Base-by-base conservation (phyloP, 2,113 vertebrate genomes). In the Dryoscopus gambensis region DNA sequence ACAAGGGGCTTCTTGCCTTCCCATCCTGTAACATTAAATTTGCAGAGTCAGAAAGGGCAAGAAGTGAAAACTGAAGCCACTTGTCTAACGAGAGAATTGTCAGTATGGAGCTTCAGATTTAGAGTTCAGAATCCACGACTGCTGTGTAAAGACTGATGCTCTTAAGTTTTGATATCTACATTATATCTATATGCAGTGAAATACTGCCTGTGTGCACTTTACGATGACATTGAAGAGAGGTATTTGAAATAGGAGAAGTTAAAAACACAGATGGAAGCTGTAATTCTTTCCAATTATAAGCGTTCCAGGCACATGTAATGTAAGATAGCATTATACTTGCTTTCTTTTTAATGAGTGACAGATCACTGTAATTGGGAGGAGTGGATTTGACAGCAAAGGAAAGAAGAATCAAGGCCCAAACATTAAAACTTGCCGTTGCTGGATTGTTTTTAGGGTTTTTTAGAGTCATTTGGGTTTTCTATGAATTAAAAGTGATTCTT, bases 251-350 rank as follows among this genome's bases (percentile, higher is more conserved):
- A 53, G 76, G 73, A 95, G 96, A 90, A 92, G 94, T 97, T 95
- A 96, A 95, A 96, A 94, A 84, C 95, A 94, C 96, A 96, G 96
- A 97, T 96, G 96, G 96, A 89, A 96, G 95, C 86, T 92, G 83
- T 97, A 97, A 96, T 93, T 97, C 96, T 95, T 94, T 84, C 92
- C 95, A 96, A 96, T 96, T 96, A 96, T 84, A 76, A 87, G 67
- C 25, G 4, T 96, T 96, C 37, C 60, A 95, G 70, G 57, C 92
- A 65, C 89, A 81, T 90, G 92, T 94, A 95, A 96, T 73, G 40
- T 89, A 92, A 90, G 83, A 93, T 55, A 79, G 7, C 76, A 79
- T 92, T 96, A 92, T 53, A 68, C 65, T 95, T 87, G 64, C 80
- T 87, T 93, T 75, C 90, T 93, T 84, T 93, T 94, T 96, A 95